Percentiles rank a stretch among this genome's conserved stretches.
Conservation (phyloP, 1,140 invertebrate species). For the Ericerus pela region DNA sequence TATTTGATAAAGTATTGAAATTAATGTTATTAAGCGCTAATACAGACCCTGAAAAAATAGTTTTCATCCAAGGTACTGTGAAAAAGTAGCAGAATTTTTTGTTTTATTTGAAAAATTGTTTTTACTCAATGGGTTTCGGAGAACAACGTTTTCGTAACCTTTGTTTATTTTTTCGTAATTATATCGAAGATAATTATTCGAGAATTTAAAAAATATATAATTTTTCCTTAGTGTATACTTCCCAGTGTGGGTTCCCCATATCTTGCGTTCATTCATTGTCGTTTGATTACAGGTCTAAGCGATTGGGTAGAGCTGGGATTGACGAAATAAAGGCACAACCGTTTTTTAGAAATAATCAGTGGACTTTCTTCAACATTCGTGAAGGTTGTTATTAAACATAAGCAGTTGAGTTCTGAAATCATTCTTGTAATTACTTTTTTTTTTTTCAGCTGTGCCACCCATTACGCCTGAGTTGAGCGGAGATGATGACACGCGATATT, state of each 20-base stretch:
- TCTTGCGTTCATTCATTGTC: slow-evolving; percentile 13
- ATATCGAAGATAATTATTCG: slow-evolving; percentile 12
- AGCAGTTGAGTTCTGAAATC: background rate
- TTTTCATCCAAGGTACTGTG: too few relatives aligned
- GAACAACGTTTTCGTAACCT: too few relatives aligned
- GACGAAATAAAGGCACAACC: slow-evolving; percentile 88
- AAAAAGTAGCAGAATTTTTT: too few relatives aligned
- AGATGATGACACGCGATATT: slow-evolving; percentile 96
- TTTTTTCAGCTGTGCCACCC: slow-evolving; percentile 60
- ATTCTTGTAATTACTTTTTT: slow-evolving; percentile 3
- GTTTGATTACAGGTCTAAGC: slow-evolving; percentile 43
- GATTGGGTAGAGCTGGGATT: slow-evolving; percentile 84
- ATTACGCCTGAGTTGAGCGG: slow-evolving; percentile 87
- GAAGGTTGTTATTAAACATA: slow-evolving; percentile 40
- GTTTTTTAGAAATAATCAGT: slow-evolving; percentile 94
- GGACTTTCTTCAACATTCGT: slow-evolving; percentile 92
- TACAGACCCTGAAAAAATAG: too few relatives aligned
- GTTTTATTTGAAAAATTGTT: too few relatives aligned
- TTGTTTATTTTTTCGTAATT: background rate
- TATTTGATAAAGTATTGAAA: too few relatives aligned
- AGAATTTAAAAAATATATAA: slow-evolving; percentile 1
- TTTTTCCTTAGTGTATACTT: background rate
- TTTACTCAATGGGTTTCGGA: too few relatives aligned
- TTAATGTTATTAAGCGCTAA: too few relatives aligned
- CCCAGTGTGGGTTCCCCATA: too few relatives aligned